These are phyloP conservation scores for Cyanoliseus patagonus DNA, from an alignment of 2,113 vertebrate species.

Conservation along the genomic window DNA sequence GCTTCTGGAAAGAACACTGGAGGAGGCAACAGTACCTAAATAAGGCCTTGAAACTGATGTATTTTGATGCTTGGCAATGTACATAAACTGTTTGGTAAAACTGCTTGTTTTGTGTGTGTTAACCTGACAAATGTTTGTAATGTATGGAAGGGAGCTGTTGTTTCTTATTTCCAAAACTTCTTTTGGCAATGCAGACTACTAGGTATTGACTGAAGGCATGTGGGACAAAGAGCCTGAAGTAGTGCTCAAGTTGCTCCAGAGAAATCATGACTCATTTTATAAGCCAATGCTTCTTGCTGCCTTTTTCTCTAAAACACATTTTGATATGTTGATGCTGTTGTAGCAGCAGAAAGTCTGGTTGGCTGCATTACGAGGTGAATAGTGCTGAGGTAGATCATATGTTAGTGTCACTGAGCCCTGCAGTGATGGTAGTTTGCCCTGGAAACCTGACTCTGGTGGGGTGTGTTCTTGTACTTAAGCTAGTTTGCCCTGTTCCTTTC, in stretches of 20 bases:
- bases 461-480: neutral
- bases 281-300: neutral
- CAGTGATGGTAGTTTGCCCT: neutral
- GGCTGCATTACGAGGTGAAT: neutral
- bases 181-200: accelerated
- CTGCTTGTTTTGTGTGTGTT: neutral
- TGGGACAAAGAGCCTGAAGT: neutral
- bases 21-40: conserved; percentile 76
- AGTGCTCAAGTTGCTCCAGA: neutral
- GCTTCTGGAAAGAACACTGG: conserved; percentile 79
- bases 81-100: neutral
- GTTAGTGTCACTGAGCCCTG: neutral
- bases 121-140: neutral
- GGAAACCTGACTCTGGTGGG: neutral
- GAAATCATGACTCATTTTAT: neutral
- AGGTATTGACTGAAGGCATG: neutral
- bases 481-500: neutral
- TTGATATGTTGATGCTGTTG: neutral
- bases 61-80: neutral
- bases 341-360: neutral
- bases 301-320: neutral
- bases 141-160: neutral
- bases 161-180: neutral
- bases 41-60: neutral
- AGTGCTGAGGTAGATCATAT: neutral